Conservation (phyloP, 2,888 invertebrate species). For the Pseudococcus jackbeardsleyi region DNA sequence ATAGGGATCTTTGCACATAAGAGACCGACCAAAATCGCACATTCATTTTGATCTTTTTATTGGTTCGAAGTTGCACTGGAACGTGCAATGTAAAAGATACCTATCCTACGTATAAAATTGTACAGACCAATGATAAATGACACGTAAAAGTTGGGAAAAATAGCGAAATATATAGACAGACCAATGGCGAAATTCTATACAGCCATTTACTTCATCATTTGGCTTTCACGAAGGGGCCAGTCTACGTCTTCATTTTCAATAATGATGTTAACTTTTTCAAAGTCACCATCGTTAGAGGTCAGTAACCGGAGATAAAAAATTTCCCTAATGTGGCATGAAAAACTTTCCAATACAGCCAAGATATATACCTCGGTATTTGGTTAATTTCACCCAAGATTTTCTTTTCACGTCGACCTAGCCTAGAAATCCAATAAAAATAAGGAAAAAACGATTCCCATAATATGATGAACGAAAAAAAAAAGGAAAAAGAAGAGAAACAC, state of each 20-base stretch:
- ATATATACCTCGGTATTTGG: background rate
- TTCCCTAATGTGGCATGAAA: background rate
- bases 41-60: constrained; percentile 46
- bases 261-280: constrained; percentile 32
- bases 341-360: background rate
- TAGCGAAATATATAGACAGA: background rate
- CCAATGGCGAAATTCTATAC: background rate
- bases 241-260: constrained; percentile 4
- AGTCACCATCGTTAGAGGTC: background rate
- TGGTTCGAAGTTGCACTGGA: background rate
- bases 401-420: constrained; percentile 17
- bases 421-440: constrained; percentile 35
- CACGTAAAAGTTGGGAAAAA: constrained; percentile 2
- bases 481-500: background rate
- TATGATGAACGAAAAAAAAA: constrained; percentile 26
- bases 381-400: constrained; percentile 31
- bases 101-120: background rate
- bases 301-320: background rate
- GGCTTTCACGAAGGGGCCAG: background rate
- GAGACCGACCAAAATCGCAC: constrained; percentile 2
- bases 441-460: constrained; percentile 32
- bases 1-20: constrained; percentile 7
- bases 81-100: background rate
- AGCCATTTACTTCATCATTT: constrained; percentile 25
- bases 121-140: constrained; percentile 22